A percentile compares a stretch with the other conserved stretches of the same genome.
Conservation (phyloP, 23 tunicate species). For the Corella eumyota region DNA sequence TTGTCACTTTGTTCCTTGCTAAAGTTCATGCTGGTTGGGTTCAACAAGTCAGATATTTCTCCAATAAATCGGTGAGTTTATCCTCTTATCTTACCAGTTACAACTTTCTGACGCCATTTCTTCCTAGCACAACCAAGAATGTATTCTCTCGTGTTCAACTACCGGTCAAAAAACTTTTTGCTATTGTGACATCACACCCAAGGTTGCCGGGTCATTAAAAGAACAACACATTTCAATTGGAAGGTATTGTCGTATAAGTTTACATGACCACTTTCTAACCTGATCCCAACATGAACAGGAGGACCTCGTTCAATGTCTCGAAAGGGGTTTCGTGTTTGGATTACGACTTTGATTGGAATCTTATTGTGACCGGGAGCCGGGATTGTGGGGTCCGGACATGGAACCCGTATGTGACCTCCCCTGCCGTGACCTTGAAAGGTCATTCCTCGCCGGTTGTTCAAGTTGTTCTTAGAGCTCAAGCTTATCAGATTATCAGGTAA, state of each 20-base stretch:
- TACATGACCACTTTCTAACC: background rate
- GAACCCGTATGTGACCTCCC: conserved; percentile 42
- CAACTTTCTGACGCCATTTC: background rate
- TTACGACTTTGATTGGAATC: conserved; percentile 25
- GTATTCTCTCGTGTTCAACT: conserved; percentile 20
- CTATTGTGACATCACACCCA: conserved; percentile 42
- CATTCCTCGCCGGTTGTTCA: conserved; percentile 26
- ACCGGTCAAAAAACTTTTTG: conserved; percentile 2
- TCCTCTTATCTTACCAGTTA: background rate
- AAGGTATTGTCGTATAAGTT: background rate
- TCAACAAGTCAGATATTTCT: conserved; percentile 32
- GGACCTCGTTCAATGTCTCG: conserved; percentile 13
- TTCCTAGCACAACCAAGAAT: conserved; percentile 16
- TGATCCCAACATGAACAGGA: no score
- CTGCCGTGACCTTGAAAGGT: conserved; percentile 35
- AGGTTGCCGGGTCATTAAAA: conserved; percentile 1
- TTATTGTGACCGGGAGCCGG: conserved; percentile 33
- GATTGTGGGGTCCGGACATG: conserved; percentile 39
- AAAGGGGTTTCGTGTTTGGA: conserved; percentile 35
- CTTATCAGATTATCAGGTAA: conserved; percentile 32
- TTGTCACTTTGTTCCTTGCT: conserved; percentile 5
- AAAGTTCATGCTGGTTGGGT: conserved; percentile 50
- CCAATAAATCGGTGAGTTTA: conserved; percentile 18
- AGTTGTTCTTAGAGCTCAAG: conserved; percentile 8
- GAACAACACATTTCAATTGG: conserved; percentile 7